phyloP scores from a whole-genome alignment of 64 coral and sea anemone genomes.

The Actinia tenebrosa region DNA sequence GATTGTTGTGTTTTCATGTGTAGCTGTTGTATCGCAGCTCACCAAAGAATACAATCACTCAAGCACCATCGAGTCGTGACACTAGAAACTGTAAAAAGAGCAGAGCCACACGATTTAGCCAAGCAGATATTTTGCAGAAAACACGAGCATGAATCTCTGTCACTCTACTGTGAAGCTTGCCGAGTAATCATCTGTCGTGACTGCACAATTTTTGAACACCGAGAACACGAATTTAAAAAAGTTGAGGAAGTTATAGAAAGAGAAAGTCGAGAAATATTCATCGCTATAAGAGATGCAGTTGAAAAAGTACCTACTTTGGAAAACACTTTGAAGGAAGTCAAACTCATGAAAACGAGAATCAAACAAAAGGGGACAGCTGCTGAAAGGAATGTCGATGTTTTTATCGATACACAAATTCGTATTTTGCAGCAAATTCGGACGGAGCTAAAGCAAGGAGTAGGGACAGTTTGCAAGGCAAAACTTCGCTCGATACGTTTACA shows the following conservation, averaged over 20 bases:
- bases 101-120: slow-evolving; percentile 5
- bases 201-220: slow-evolving; percentile 22
- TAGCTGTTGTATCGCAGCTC: neutral
- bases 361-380: neutral
- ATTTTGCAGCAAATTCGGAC: slow-evolving; percentile 14
- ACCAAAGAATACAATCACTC: neutral
- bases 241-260: neutral
- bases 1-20: slow-evolving; percentile 18
- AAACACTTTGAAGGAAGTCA: neutral
- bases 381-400: slow-evolving; percentile 11
- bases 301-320: neutral
- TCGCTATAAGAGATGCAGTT: neutral
- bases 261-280: neutral
- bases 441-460: slow-evolving; percentile 24
- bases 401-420: slow-evolving; percentile 17
- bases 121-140: slow-evolving; percentile 1
- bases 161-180: slow-evolving; percentile 22
- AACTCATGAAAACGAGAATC: neutral
- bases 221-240: slow-evolving; percentile 4
- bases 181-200: slow-evolving; percentile 18
- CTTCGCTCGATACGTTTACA: neutral
- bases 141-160: neutral
- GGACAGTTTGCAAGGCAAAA: neutral
- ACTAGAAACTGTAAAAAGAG: slow-evolving; percentile 2
- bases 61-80: neutral